Percentiles rank a stretch among this genome's conserved stretches.
phyloP scores from a whole-genome alignment of 2,888 invertebrate species.

The Pyrrhosoma nymphula region DNA sequence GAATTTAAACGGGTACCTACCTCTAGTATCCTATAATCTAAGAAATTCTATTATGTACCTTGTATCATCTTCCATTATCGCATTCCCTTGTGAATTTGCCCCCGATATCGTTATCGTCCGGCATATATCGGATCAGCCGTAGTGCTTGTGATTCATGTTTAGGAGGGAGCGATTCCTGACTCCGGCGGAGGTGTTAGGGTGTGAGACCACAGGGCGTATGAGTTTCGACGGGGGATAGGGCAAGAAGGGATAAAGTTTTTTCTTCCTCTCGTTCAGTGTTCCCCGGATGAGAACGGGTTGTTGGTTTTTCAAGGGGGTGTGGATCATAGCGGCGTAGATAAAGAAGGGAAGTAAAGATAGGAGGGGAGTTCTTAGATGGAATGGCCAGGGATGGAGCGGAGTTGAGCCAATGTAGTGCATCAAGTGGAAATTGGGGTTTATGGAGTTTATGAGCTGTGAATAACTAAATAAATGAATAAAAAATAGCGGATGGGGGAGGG shows the following conservation, averaged over 20 bases:
- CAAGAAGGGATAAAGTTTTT: background rate
- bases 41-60: no score
- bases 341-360: constrained; percentile 8
- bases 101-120: no score
- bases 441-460: background rate
- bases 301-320: background rate
- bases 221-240: background rate
- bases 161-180: background rate
- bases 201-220: background rate
- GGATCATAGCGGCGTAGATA: background rate
- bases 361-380: background rate
- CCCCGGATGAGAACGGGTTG: background rate
- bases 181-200: background rate
- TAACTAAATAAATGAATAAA: constrained; percentile 11
- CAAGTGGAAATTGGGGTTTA: constrained; percentile 18
- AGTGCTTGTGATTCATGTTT: background rate
- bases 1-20: no score
- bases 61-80: no score
- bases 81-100: no score
- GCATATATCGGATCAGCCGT: no score
- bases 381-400: background rate
- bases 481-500: background rate
- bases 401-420: background rate
- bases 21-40: no score
- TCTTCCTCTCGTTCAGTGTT: background rate